Base-by-base conservation (phyloP, 2,113 vertebrate genomes). In the Chaetodon auriga region DNA sequence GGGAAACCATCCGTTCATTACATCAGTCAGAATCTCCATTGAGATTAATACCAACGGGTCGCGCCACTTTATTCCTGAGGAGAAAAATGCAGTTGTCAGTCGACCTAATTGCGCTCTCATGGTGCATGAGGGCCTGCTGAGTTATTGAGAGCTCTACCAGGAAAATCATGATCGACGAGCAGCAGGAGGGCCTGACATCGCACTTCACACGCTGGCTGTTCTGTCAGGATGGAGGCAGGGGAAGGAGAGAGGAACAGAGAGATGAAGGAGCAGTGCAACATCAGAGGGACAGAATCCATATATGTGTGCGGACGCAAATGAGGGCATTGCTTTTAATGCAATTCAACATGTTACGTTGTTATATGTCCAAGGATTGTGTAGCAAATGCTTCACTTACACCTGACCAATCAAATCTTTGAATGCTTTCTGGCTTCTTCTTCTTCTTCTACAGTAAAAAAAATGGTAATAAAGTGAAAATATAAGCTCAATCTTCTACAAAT, bases 31-130 rank as follows among this genome's bases (percentile, higher is more conserved):
- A 84, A 83, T 36, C 87, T 83, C 81, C 81, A 85, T 64, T 79
- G 58, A 88, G 90, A 94, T 93, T 83, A 89, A 91, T 87, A 75
- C 81, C 82, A 89, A 85, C 16, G 82, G 80, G 75, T 72, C 65
- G 76, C 58, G 4, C 70, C 88, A 75, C 80, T 92, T 86, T 83
- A 80, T 88, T 86, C 61, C 78, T 57, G 81, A 73, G 68, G 87
- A 93, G 93, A 93, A 86, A 92, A 91, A 91, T 92, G 89, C 92
- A 83, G 87, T 92, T 83, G 90, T 90, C 90, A 90, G 72, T 84
- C 66, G 71, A 78, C 73, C 81, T 92, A 91, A 94, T 90, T 93
- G 92, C 35, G n/a, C 87, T 91, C 88, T 94, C 78, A 90, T 89
- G 88, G 91, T 43, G 89, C 85, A 86, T 77, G 83, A 91, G 90